A percentile compares a stretch with the other conserved stretches of the same genome.
Evolutionary conservation across 1,140 invertebrate genomes (phyloP).

Genomic region (Plectrocnemia conspersa): DNA sequence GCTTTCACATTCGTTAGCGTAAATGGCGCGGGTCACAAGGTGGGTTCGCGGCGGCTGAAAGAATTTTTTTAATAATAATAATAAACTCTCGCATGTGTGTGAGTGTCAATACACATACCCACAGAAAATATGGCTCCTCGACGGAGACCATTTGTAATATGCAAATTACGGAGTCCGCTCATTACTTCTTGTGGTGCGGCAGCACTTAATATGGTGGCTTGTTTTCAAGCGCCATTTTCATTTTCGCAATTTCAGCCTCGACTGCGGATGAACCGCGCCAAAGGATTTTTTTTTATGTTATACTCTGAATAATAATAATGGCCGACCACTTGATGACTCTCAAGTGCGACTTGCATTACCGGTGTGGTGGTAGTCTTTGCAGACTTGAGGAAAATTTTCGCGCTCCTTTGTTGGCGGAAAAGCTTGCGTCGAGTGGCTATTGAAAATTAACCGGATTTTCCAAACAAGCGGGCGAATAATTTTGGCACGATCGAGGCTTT

Average conservation of each 20-base stretch:
- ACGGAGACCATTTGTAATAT: conserved; percentile 35
- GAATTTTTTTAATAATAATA: too few relatives aligned
- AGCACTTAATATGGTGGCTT: conserved; percentile 18
- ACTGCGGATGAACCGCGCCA: conserved; percentile 13
- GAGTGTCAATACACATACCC: too few relatives aligned
- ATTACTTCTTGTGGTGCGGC: conserved; percentile 25
- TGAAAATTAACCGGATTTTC: too few relatives aligned
- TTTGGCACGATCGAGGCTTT: too few relatives aligned
- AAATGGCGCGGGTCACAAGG: conserved; percentile 26
- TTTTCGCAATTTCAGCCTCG: conserved; percentile 26
- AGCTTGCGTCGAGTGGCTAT: too few relatives aligned
- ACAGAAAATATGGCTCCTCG: conserved; percentile 33
- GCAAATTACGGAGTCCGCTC: conserved; percentile 32
- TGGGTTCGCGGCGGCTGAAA: too few relatives aligned
- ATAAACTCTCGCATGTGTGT: too few relatives aligned
- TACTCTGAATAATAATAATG: conserved; percentile 20
- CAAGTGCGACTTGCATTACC: too few relatives aligned
- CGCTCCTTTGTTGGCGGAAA: too few relatives aligned
- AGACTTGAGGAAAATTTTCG: too few relatives aligned
- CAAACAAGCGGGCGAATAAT: too few relatives aligned
- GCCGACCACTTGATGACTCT: conserved; percentile 12
- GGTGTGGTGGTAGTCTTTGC: too few relatives aligned
- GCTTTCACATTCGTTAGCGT: conserved; percentile 28
- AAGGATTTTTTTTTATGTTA: not conserved
- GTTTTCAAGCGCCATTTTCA: conserved; percentile 28